Base-by-base conservation (phyloP, 2,888 invertebrate species). In the Dione juno region DNA sequence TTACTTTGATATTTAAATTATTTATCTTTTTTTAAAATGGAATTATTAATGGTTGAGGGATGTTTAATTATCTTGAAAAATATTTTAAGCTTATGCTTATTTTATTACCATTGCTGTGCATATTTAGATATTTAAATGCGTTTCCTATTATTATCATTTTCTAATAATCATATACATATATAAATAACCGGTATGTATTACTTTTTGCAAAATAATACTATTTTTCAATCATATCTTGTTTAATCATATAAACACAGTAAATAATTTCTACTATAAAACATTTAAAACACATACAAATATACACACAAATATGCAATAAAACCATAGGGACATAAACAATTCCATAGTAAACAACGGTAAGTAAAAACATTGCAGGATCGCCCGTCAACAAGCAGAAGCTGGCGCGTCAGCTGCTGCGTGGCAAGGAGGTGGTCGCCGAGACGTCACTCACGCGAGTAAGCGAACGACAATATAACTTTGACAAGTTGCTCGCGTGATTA, bases 321-420 rank as follows among this genome's bases (percentile, higher is more conserved):
- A n/a, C n/a, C 9, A n/a, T 45, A 48, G 35, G 7, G n/a, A 35
- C 11, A 40, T 8, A 48, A 37, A 16, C 16, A 64, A 37, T 50
- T 64, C 64, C 19, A 50, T 50, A 64, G 64, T 64, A 64, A 64
- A 64, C 50, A 50, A 19, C 50, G 64, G 64, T 64, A 64, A 64
- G 64, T 64, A 64, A 37, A 37, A 41, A 16, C 80, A 88, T 88
- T 93, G 65, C 95, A 97, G 97, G 97, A 88, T 96, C 97, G 77
- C 96, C 97, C 77, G 96, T 96, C 93, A 97, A 97, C 94, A 96
- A 95, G 92, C 96, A 96, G 94, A 96, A 96, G 94, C 93, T 97
- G 93, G 96, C 96, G 88, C 96, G 96, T 90, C 96, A 96, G 89
- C 90, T 95, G 93, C 94, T 95, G 89, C 94, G 95, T 82, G 95